A percentile compares a stretch with the other conserved stretches of the same genome.
Conservation (phyloP, 1,140 invertebrate species). For the Leptinotarsa texana region DNA sequence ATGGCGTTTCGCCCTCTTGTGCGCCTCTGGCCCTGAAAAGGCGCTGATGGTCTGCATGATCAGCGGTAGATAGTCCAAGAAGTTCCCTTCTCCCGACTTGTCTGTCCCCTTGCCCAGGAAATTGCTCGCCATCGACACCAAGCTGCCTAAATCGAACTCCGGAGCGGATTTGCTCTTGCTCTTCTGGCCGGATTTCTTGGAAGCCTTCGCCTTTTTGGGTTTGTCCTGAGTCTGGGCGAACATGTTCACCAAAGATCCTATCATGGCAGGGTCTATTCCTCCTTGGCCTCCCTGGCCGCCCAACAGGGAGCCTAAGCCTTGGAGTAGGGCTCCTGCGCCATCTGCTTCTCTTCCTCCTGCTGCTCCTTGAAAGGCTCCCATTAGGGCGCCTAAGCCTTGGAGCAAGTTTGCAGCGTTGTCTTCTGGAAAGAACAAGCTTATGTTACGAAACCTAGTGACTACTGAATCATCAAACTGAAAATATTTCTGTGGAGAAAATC, state of each 20-base stretch:
- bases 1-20: constrained; percentile 65
- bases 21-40: constrained; percentile 56
- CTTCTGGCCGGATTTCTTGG: constrained; percentile 18
- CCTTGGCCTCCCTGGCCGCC: constrained; percentile 26
- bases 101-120: constrained; percentile 18
- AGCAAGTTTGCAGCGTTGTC: not conserved
- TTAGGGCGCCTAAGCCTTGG: not conserved
- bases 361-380: constrained; percentile 14
- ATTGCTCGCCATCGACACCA: constrained; percentile 33
- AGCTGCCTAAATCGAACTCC: constrained; percentile 37
- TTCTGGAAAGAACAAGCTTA: not conserved
- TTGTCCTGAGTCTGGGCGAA: constrained; percentile 26
- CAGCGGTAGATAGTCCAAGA: constrained; percentile 36
- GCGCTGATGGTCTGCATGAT: constrained; percentile 34
- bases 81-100: constrained; percentile 12
- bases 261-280: constrained; percentile 56
- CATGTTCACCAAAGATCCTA: constrained; percentile 58
- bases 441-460: not conserved
- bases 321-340: not conserved
- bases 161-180: constrained; percentile 9
- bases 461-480: too few species aligned
- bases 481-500: too few species aligned
- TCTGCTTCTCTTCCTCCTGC: not conserved
- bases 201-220: constrained; percentile 4
- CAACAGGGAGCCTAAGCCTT: constrained; percentile 31